These are phyloP conservation scores for Alexandromys fortis DNA, from an alignment of 2,113 vertebrate genomes.

Conservation along the genomic window DNA sequence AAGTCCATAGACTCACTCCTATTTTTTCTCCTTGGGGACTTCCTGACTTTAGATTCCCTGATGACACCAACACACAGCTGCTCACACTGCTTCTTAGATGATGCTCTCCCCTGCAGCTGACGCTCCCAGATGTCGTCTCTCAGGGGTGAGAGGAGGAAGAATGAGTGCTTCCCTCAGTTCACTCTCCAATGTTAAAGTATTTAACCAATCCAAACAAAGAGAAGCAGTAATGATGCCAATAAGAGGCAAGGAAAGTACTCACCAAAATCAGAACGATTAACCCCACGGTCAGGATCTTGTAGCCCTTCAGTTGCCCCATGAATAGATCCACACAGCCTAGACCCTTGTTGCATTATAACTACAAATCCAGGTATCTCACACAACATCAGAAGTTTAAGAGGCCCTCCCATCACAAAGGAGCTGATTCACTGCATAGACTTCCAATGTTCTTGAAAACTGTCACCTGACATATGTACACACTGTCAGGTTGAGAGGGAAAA, in stretches of 20 bases:
- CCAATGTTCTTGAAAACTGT: neutral
- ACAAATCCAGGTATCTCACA: neutral
- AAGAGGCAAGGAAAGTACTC: neutral
- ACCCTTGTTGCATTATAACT: neutral
- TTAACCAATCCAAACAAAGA: neutral
- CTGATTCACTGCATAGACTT: neutral
- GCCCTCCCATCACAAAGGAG: neutral
- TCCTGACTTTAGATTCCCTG: neutral
- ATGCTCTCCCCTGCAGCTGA: neutral
- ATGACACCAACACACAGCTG: neutral
- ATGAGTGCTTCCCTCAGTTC: neutral
- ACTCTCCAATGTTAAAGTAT: neutral
- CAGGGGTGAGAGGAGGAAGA: rapidly evolving
- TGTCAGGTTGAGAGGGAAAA: neutral
- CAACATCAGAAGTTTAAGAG: neutral
- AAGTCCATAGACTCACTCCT: too few species aligned
- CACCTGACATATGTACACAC: too few species aligned
- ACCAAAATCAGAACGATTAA: constrained; percentile 40
- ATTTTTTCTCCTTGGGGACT: neutral
- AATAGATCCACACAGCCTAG: neutral
- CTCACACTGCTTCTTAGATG: neutral
- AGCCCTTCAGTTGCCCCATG: neutral
- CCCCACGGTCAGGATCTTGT: neutral
- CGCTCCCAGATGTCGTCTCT: neutral
- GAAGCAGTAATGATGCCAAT: neutral